phyloP scores from a whole-genome alignment of 2,113 vertebrate species.

The Apus apus region DNA sequence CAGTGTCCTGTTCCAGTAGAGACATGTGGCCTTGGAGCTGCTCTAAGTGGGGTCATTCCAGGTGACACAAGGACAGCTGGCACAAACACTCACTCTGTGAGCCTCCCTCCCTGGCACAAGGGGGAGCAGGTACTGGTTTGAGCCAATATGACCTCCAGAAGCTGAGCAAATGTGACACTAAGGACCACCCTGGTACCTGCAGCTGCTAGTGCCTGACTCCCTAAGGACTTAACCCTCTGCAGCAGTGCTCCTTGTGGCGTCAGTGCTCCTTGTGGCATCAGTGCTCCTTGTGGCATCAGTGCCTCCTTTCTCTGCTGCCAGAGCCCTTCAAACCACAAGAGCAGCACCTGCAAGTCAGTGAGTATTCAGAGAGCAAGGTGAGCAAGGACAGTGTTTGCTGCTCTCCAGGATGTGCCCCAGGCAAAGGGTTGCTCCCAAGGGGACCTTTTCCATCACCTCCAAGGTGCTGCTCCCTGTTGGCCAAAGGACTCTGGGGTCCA shows the following conservation, averaged over 20 bases:
- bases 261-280: no score
- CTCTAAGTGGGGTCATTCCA: neutral
- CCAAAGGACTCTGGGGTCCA: neutral
- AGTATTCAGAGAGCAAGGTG: neutral
- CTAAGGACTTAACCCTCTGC: neutral
- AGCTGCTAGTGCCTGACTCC: neutral
- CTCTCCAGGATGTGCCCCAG: neutral
- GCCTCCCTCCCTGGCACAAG: neutral
- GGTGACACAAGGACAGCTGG: neutral
- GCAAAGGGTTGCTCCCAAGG: neutral
- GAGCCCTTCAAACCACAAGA: neutral
- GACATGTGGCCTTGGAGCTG: neutral
- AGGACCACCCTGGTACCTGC: neutral
- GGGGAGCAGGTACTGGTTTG: neutral
- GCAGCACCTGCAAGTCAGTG: neutral
- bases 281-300: neutral
- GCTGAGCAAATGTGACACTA: neutral
- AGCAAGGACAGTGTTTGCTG: neutral
- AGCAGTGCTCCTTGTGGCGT: neutral
- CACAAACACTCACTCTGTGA: neutral
- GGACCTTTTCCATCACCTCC: neutral
- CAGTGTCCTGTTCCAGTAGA: neutral
- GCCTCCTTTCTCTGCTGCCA: neutral
- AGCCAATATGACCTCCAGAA: neutral
- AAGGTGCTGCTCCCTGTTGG: neutral